Evolutionary conservation across 1,140 invertebrate genomes (phyloP), one percentile per base, ranked within the genome.

Genomic region (Formica selysi): DNA sequence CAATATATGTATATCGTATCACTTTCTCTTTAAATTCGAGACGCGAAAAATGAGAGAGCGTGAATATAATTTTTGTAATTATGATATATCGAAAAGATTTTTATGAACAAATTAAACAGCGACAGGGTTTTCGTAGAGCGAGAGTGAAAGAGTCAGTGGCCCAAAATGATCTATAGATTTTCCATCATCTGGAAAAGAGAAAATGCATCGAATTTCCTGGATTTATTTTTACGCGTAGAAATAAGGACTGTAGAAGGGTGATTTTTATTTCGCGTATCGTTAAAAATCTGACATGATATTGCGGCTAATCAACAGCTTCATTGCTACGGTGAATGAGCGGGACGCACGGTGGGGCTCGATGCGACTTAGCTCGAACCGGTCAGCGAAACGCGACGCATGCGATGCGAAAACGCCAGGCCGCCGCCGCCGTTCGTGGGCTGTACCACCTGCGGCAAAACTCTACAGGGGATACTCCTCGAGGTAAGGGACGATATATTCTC

Each of bases 391-490:
- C 67, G 54, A 81, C 36, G 51, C 29, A 64, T 73, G 36, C 11
- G 68, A 81, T 81, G 79, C 79, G 79, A 81, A 81, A 81, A 81
- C 67, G 79, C 78, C 36, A n/a, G 32, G 61, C 62, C 68, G 41
- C 59, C 44, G 44, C 13, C 44, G 29, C 51, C 26, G 67, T 73
- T 81, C 79, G 67, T 81, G 79, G 79, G 87, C 70, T 57, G 62
- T 79, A 81, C 51, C 84, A 74, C 84, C 85, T 86, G 51, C 78
- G 73, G 84, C 64, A 80, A 67, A 73, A 44, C 67, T 81, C 67
- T 73, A 26, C 51, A 81, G 67, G 79, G 38, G 51, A 73, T 81
- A 68, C 44, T 73, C 38, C 67, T 81, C 68, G 67, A 61, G 51
- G 29, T 59, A 44, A 71, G 61, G 74, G 79, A 67, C 54, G 64